Percentiles rank a stretch among this genome's conserved stretches.
Conservation (phyloP, 2,888 invertebrate species). For the Drosophila leonis region DNA sequence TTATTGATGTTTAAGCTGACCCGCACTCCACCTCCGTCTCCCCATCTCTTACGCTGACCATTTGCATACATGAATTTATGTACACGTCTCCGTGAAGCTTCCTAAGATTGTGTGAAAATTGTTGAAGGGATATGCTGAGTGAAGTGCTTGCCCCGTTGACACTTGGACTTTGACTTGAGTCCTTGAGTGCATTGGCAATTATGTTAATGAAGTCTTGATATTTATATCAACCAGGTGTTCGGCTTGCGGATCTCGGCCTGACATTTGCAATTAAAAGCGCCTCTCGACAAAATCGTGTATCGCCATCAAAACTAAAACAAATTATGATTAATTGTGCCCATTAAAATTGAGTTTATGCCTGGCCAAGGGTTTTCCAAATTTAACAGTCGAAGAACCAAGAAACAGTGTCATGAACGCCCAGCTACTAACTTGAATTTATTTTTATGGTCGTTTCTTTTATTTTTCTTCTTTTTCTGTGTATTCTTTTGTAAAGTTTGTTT, state of each 20-base stretch:
- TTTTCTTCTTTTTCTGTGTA: constrained; percentile 28
- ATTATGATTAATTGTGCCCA: constrained; percentile 78
- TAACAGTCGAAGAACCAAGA: constrained; percentile 51
- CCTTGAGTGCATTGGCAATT: constrained; percentile 48
- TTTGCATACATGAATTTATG: constrained; percentile 65
- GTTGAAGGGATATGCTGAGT: constrained; percentile 15
- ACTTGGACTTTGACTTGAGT: constrained; percentile 47
- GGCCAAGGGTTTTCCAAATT: constrained; percentile 69
- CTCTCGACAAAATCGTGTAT: constrained; percentile 40
- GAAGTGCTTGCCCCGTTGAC: constrained; percentile 65
- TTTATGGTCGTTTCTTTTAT: constrained; percentile 37
- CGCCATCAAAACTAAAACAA: constrained; percentile 64
- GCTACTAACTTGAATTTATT: constrained; percentile 69
- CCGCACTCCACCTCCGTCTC: background rate
- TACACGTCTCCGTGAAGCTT: constrained; percentile 27
- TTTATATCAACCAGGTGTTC: constrained; percentile 72
- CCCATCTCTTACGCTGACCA: constrained; percentile 19
- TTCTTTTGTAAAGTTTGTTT: constrained; percentile 63
- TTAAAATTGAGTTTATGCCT: constrained; percentile 76
- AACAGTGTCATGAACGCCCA: constrained; percentile 77
- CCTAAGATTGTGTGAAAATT: constrained; percentile 67
- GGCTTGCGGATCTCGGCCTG: background rate
- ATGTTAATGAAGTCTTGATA: constrained; percentile 56
- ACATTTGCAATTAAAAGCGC: constrained; percentile 31
- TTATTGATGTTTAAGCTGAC: constrained; percentile 70